These are phyloP conservation scores for Pseudomugil gertrudae DNA, from an alignment of 2,797 vertebrate genomes.

Conservation along the genomic window DNA sequence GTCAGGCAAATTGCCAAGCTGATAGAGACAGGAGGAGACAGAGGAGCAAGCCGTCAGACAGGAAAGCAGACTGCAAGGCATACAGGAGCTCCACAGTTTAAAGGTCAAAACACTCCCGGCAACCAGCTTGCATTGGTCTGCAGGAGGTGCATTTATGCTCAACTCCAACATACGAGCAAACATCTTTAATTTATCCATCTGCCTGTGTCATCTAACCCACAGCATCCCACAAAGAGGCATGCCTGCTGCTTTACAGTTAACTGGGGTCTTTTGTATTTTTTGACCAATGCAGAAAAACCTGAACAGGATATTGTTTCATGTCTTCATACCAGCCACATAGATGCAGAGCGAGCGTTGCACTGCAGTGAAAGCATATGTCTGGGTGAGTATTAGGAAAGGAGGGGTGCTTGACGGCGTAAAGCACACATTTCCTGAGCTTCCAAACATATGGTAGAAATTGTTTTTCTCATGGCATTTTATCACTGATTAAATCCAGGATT, in stretches of 20 bases:
- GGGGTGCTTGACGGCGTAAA: slow-evolving; percentile 62
- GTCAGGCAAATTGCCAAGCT: slow-evolving; percentile 20
- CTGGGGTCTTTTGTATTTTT: slow-evolving; percentile 22
- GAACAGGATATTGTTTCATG: slow-evolving; percentile 22
- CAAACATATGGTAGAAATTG: slow-evolving; percentile 71
- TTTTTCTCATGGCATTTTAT: slow-evolving; percentile 68
- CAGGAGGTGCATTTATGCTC: slow-evolving; percentile 35
- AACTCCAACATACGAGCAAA: slow-evolving; percentile 32
- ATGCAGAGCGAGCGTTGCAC: slow-evolving; percentile 44
- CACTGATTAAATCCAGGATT: slow-evolving; percentile 69
- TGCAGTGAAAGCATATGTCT: slow-evolving; percentile 28
- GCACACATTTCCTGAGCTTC: slow-evolving; percentile 53
- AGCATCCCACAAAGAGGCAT: neutral
- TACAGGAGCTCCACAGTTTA: slow-evolving; percentile 56
- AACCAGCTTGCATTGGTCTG: slow-evolving; percentile 35
- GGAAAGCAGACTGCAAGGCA: slow-evolving; percentile 47
- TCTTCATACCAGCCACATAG: slow-evolving; percentile 15
- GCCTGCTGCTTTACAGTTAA: slow-evolving; percentile 23
- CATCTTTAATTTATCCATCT: slow-evolving; percentile 18
- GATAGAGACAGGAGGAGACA: slow-evolving; percentile 38
- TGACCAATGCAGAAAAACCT: slow-evolving; percentile 14
- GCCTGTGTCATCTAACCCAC: slow-evolving; percentile 15
- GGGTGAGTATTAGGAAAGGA: slow-evolving; percentile 9
- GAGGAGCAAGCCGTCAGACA: slow-evolving; percentile 40
- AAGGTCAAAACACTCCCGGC: slow-evolving; percentile 62